Evolutionary conservation across 2,797 vertebrate genomes (phyloP).

Genomic region (Petrocephalus schoutedeni): DNA sequence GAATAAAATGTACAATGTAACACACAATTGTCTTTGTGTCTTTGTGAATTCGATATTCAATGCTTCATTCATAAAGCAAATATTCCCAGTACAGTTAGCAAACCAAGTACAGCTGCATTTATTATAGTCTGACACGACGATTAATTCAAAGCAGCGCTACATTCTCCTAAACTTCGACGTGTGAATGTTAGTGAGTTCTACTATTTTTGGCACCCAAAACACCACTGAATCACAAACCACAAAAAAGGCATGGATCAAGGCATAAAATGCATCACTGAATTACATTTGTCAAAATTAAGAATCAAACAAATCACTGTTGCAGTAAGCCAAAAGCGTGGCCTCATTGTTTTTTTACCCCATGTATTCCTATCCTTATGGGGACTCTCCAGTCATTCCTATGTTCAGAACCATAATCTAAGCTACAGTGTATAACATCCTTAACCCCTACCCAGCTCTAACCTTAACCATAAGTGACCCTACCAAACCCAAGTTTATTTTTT

Average conservation of each 20-base stretch:
- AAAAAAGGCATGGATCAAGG: neutral
- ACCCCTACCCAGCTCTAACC: no score
- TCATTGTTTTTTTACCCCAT: neutral
- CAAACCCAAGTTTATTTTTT: no score
- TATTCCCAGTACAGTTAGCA: neutral
- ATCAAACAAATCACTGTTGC: neutral
- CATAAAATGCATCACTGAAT: neutral
- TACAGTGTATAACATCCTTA: no score
- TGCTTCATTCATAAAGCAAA: constrained; percentile 3
- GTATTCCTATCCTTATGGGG: no score
- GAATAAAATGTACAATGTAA: neutral
- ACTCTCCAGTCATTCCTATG: no score
- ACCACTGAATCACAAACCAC: neutral
- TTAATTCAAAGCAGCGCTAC: neutral
- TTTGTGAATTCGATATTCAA: neutral
- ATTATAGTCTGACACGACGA: neutral
- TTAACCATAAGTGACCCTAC: no score
- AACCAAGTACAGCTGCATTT: neutral
- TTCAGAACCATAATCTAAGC: no score
- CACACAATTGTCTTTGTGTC: neutral
- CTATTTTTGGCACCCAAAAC: neutral
- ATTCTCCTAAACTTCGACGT: neutral
- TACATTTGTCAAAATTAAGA: no score
- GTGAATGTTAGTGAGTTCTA: neutral
- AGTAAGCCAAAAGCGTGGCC: no score